These are phyloP conservation scores for Petrocephalus schoutedeni DNA, from an alignment of 2,797 vertebrate species.

Conservation along the genomic window DNA sequence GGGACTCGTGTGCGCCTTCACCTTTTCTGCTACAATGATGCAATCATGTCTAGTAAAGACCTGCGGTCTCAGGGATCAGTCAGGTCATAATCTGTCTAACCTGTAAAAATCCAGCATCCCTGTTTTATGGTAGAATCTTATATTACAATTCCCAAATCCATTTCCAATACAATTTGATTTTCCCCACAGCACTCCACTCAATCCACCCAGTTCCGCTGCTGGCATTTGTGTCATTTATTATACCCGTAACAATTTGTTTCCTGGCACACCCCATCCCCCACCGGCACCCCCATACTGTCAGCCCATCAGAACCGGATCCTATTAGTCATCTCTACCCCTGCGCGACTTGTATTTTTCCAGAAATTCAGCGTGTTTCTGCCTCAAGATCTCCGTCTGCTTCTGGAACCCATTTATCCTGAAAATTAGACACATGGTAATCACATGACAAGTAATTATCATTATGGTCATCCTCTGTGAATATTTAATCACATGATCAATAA, in stretches of 20 bases:
- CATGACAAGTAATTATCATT: neutral
- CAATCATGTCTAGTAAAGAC: neutral
- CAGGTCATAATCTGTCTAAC: neutral
- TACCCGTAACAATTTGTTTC: neutral
- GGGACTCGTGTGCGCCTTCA: too few relatives aligned
- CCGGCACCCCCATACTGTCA: neutral
- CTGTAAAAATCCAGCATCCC: neutral
- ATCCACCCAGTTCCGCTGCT: neutral
- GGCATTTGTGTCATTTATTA: neutral
- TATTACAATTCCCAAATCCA: neutral
- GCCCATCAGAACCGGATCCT: constrained; percentile 25
- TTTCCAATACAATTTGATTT: neutral
- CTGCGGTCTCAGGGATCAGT: neutral
- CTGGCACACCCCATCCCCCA: neutral
- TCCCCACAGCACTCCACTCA: neutral
- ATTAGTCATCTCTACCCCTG: constrained; percentile 46
- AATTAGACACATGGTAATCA: constrained; percentile 18
- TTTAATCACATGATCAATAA: neutral
- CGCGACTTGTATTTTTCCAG: constrained; percentile 52
- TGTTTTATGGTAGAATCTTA: neutral
- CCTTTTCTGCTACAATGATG: too few relatives aligned
- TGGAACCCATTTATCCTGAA: constrained; percentile 65
- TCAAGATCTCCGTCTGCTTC: constrained; percentile 70
- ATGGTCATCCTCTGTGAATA: neutral
- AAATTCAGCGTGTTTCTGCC: constrained; percentile 64